Percentiles rank a stretch among this genome's conserved stretches.
Evolutionary conservation across 2,113 vertebrate genomes (phyloP).

Genomic region (Dromiciops gliroides): DNA sequence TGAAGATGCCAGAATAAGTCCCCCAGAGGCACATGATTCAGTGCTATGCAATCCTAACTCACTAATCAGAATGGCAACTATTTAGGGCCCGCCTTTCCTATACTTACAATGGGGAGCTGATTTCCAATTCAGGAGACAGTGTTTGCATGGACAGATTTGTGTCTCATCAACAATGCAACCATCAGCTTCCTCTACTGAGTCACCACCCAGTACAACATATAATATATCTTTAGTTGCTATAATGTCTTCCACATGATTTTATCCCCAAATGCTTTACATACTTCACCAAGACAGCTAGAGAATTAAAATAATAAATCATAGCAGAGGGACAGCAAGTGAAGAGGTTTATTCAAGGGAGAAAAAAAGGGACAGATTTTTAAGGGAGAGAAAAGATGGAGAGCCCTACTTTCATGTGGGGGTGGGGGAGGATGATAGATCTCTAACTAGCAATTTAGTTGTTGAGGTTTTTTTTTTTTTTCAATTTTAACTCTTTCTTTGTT

Average conservation of each 20-base stretch:
- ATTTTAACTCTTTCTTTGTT: conserved; percentile 46
- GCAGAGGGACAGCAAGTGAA: conserved; percentile 29
- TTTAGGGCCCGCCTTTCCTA: background rate
- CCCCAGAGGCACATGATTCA: background rate
- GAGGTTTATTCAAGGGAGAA: conserved; percentile 48
- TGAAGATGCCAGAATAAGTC: background rate
- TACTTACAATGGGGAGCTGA: background rate
- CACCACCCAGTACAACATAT: background rate
- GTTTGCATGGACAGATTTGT: background rate
- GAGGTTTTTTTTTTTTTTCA: conserved; percentile 16
- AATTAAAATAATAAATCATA: conserved; percentile 80
- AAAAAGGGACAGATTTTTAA: conserved; percentile 50
- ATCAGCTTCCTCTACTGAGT: background rate
- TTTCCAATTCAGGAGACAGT: background rate
- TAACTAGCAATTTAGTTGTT: conserved; percentile 3
- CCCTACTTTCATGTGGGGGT: background rate
- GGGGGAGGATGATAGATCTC: background rate
- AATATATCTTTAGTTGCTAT: conserved; percentile 65
- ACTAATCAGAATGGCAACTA: background rate
- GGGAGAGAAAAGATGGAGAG: conserved; percentile 47
- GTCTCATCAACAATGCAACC: conserved; percentile 18
- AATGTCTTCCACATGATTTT: conserved; percentile 70
- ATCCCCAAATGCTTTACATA: conserved; percentile 74
- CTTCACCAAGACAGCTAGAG: conserved; percentile 73
- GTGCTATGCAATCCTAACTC: background rate